Base-by-base conservation (phyloP, 2,888 invertebrate genomes). In the Agriopis aurantiaria region DNA sequence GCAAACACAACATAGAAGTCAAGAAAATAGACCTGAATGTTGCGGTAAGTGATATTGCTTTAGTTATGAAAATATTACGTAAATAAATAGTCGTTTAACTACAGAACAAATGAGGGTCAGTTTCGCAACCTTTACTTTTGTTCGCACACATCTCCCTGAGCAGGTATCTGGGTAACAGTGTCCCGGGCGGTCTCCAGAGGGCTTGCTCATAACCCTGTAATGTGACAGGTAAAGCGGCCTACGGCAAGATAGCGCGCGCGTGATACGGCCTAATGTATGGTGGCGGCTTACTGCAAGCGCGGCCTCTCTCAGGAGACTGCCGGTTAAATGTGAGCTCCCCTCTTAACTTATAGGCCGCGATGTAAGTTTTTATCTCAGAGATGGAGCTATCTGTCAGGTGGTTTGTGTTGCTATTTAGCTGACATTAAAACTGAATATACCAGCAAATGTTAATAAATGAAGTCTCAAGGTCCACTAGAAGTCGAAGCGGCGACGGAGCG, bases 211-310 rank as follows among this genome's bases (percentile, higher is more conserved):
- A 74, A 71, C 72, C 72, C 68, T 53, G 74, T 77, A 73, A 76
- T 75, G 75, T 71, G 80, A 74, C 80, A 78, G 74, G 75, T 77
- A 72, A 74, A 72, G 71, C 59, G 72, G 59, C 61, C 58, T 63
- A 65, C 71, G 68, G 69, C 65, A 65, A 55, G 63, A 64, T 62
- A 62, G 49, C 33, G 59, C 59, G 48, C 57, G 62, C 64, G 17
- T 52, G 65, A 68, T 63, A 64, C 59, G 12, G 14, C 45, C 57
- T 65, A 61, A 69, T 52, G 69, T 65, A 69, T 62, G 65, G 65
- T 55, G 69, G 65, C 55, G 67, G 65, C 69, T 65, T 65, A 69
- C 65, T 61, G 65, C 69, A 58, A 56, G 51, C 55, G 60, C 55
- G 45, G 57, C 57, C 49, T 14, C 46, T 49, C 65, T 56, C 60